A percentile compares a stretch with the other conserved stretches of the same genome.
Conservation (phyloP, 2,797 vertebrate species). For the Anas acuta region DNA sequence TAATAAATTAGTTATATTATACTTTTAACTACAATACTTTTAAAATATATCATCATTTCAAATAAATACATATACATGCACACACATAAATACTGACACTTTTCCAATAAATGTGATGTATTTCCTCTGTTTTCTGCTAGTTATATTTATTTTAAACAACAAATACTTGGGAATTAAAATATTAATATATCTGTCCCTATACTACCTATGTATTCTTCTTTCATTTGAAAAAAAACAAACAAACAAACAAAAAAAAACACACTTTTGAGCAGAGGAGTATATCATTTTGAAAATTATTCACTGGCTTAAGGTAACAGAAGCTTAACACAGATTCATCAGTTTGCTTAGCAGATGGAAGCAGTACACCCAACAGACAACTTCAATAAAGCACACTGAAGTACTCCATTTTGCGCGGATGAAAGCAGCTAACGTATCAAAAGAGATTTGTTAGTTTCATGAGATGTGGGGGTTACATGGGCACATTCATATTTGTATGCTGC, state of each 20-base stretch:
- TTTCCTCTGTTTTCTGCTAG: not conserved
- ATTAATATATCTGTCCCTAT: not conserved
- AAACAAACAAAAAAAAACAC: not conserved
- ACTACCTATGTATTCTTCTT: not conserved
- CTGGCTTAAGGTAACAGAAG: not conserved
- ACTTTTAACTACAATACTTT: not conserved
- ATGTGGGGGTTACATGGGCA: not conserved
- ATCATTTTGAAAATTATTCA: not conserved
- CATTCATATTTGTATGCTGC: accelerated
- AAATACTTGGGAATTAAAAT: not conserved
- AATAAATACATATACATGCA: not conserved
- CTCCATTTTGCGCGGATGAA: not conserved
- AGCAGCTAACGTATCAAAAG: not conserved
- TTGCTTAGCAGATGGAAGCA: not conserved
- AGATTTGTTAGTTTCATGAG: not conserved
- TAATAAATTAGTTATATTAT: not conserved
- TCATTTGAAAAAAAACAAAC: too few species aligned
- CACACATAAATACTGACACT: not conserved
- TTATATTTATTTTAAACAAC: not conserved
- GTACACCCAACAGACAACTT: not conserved
- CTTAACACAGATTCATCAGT: not conserved
- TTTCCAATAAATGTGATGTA: not conserved
- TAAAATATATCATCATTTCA: not conserved
- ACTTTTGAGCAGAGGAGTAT: not conserved
- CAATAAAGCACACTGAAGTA: not conserved